Base-by-base conservation (phyloP, 2,797 vertebrate species). In the Fundulus diaphanus region DNA sequence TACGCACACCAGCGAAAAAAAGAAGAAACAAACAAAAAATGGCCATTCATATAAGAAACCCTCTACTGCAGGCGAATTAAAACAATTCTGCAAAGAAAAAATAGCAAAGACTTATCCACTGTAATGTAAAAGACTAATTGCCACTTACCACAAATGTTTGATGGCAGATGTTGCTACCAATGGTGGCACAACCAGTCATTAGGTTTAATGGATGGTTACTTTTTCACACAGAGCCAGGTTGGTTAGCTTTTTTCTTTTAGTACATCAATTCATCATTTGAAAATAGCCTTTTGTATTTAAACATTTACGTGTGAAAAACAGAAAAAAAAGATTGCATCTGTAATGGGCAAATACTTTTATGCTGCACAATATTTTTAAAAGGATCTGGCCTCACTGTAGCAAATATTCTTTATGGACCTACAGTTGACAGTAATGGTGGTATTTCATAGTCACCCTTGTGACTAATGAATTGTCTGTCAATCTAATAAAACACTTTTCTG, bases 401-500 rank as follows among this genome's bases (percentile, higher is more conserved):
- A 63, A 59, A 54, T 66, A 59, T 73, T 63, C 20, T 74, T 51
- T 56, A n/a, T 27, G 15, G 72, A 73, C 9, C 40, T 31, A 68
- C 48, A 16, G 48, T 71, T 63, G 29, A 24, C 18, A 68, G 18
- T 3, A 27, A 24, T 65, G 51, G 20, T 44, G 56, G 18, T 73
- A 77, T 49, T 61, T 72, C 6, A 77, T 0, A 46, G 65, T 18
- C 22, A 1, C 12, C 24, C 51, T 20, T 84, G 66, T 74, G 7
- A 73, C 51, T 11, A 33, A 68, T 42, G 35, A 66, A 54, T 33
- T 44, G 72, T 48, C 70, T 65, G 48, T 79, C 69, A 15, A 61
- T 46, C 49, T 76, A 67, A 69, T 73, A 76, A 77, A 73, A 8
- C 48, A 61, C 13, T 68, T 52, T 72, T 67, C 37, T 70, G 67